A percentile compares a stretch with the other conserved stretches of the same genome.
These are phyloP conservation scores for Galeopsomyia nigrocyanea DNA, from an alignment of 2,888 invertebrate genomes.

Conservation along the genomic window DNA sequence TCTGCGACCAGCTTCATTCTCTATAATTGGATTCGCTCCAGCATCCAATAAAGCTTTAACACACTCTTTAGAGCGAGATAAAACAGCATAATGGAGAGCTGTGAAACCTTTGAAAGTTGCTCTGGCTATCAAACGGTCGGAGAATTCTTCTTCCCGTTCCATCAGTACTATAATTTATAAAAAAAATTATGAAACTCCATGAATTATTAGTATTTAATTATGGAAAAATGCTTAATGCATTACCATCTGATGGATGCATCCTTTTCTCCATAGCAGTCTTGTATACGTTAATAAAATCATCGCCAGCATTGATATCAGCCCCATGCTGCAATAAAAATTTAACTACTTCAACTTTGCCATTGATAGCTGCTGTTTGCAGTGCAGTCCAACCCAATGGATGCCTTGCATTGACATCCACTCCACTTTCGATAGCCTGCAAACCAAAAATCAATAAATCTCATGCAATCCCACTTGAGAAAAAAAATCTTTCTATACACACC, in stretches of 20 bases:
- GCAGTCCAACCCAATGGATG: constrained; percentile 91
- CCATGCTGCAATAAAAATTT: constrained; percentile 78
- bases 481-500: constrained; percentile 59
- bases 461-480: constrained; percentile 22
- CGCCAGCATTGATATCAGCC: constrained; percentile 83
- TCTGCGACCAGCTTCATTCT: constrained; percentile 84
- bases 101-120: constrained; percentile 89
- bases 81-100: constrained; percentile 89
- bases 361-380: constrained; percentile 86
- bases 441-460: constrained; percentile 3
- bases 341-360: constrained; percentile 76
- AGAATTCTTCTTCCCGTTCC: constrained; percentile 87
- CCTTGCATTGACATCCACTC: constrained; percentile 76
- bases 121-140: constrained; percentile 76
- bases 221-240: constrained; percentile 30
- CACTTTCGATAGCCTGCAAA: constrained; percentile 67
- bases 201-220: constrained; percentile 16
- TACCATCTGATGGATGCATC: constrained; percentile 82
- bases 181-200: constrained; percentile 17
- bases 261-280: constrained; percentile 77
- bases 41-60: constrained; percentile 78
- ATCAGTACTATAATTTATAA: constrained; percentile 69
- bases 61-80: constrained; percentile 78
- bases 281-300: constrained; percentile 81
- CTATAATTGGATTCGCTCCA: constrained; percentile 81